Conservation (phyloP, 2,113 vertebrate species). For the Paedocypris sp. region DNA sequence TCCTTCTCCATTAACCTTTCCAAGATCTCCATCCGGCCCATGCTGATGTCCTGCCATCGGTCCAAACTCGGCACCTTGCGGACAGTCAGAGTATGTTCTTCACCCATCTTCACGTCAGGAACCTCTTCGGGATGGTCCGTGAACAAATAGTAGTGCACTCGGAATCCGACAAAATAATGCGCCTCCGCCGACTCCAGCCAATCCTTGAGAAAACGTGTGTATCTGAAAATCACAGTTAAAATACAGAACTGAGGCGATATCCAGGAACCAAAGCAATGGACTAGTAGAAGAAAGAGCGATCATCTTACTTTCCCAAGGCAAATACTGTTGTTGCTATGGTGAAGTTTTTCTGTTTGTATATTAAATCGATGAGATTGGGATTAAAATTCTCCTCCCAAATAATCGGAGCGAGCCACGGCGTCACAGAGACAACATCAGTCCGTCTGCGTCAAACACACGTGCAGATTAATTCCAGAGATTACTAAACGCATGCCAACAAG, state of each 20-base stretch:
- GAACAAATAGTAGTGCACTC: slow-evolving; percentile 61
- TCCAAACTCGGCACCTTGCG: slow-evolving; percentile 6
- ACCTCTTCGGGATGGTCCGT: slow-evolving; percentile 44
- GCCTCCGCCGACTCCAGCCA: slow-evolving; percentile 62
- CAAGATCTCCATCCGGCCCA: slow-evolving; percentile 52
- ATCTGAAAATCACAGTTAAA: slow-evolving; percentile 41
- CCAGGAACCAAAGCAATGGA: background rate
- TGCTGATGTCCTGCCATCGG: slow-evolving; percentile 58
- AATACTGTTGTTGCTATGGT: slow-evolving; percentile 61
- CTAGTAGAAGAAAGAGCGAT: background rate
- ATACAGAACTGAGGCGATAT: background rate
- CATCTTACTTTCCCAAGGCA: slow-evolving; percentile 63
- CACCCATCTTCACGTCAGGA: slow-evolving; percentile 26
- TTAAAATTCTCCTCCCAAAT: slow-evolving; percentile 65
- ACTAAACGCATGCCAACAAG: background rate
- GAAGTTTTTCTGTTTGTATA: slow-evolving; percentile 48
- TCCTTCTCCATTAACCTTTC: slow-evolving; percentile 32
- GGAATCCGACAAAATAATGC: slow-evolving; percentile 59
- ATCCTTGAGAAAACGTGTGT: slow-evolving; percentile 43
- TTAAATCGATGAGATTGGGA: slow-evolving; percentile 37
- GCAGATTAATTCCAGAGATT: background rate
- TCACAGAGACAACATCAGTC: slow-evolving; percentile 55
- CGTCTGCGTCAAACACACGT: slow-evolving; percentile 23
- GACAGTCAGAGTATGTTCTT: background rate
- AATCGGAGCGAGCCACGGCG: slow-evolving; percentile 61